Evolutionary conservation across 1,140 invertebrate species (phyloP).

Genomic region (Spodoptera litura): DNA sequence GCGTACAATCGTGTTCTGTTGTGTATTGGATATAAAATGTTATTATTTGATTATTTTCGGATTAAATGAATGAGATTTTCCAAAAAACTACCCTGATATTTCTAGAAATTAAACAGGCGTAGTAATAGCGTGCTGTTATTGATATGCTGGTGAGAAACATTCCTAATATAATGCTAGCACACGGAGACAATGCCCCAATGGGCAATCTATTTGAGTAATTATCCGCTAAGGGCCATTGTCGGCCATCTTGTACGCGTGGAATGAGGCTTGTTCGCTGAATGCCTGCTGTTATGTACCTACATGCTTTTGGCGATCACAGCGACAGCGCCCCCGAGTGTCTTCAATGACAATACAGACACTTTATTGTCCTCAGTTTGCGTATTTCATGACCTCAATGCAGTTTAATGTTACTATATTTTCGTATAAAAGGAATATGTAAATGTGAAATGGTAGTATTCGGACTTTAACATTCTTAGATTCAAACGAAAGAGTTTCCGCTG

Average conservation of each 20-base stretch:
- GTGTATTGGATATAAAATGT: background rate
- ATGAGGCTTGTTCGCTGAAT: constrained; percentile 82
- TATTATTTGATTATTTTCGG: background rate
- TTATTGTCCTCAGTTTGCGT: constrained; percentile 56
- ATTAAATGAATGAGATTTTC: background rate
- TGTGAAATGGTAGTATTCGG: background rate
- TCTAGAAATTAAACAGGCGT: background rate
- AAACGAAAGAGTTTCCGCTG: constrained; percentile 4
- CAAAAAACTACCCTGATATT: too few relatives aligned
- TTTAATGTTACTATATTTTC: constrained; percentile 28
- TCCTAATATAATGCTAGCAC: constrained; percentile 71
- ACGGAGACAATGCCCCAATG: constrained; percentile 83
- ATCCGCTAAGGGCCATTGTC: constrained; percentile 84
- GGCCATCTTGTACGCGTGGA: constrained; percentile 81
- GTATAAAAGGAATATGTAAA: constrained; percentile 12
- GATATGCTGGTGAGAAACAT: constrained; percentile 60
- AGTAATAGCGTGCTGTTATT: constrained; percentile 38
- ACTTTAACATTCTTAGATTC: constrained; percentile 20
- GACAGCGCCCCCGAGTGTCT: constrained; percentile 67
- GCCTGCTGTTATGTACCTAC: constrained; percentile 71
- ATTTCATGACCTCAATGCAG: constrained; percentile 48
- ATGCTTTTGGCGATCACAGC: constrained; percentile 68
- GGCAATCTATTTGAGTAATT: constrained; percentile 86
- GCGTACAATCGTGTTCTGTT: background rate
- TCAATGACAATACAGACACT: constrained; percentile 65